Evolutionary conservation across 1,140 invertebrate species (phyloP).

Genomic region (Zophobas atratus): DNA sequence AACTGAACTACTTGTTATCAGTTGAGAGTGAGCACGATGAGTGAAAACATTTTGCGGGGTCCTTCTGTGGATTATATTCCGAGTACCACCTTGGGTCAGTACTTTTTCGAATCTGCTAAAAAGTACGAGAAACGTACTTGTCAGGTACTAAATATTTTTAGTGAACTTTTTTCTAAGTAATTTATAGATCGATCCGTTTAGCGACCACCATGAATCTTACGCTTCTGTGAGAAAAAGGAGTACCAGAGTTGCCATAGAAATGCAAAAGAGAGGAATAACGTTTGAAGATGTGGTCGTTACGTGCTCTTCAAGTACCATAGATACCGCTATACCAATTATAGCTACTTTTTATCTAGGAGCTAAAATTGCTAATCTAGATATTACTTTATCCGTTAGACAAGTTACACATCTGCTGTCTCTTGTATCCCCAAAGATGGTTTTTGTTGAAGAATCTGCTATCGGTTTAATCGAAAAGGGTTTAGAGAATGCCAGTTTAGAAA

Average conservation of each 20-base stretch:
- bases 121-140: no score
- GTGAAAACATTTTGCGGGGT: no score
- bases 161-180: background rate
- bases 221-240: conserved; percentile 65
- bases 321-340: conserved; percentile 57
- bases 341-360: no score
- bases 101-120: no score
- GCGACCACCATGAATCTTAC: conserved; percentile 68
- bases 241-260: conserved; percentile 67
- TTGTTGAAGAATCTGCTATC: conserved; percentile 54
- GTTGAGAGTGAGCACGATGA: no score
- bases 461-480: conserved; percentile 50
- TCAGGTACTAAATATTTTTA: no score
- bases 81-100: no score
- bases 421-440: conserved; percentile 58
- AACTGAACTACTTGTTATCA: no score
- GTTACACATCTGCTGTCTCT: conserved; percentile 48
- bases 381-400: no score
- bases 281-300: conserved; percentile 68
- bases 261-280: conserved; percentile 68
- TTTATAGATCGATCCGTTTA: conserved; percentile 69
- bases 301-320: conserved; percentile 69
- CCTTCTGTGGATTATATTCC: no score
- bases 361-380: background rate
- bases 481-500: conserved; percentile 16